These are phyloP conservation scores for Zootoca vivipara DNA, from an alignment of 2,113 vertebrate genomes.

Conservation along the genomic window DNA sequence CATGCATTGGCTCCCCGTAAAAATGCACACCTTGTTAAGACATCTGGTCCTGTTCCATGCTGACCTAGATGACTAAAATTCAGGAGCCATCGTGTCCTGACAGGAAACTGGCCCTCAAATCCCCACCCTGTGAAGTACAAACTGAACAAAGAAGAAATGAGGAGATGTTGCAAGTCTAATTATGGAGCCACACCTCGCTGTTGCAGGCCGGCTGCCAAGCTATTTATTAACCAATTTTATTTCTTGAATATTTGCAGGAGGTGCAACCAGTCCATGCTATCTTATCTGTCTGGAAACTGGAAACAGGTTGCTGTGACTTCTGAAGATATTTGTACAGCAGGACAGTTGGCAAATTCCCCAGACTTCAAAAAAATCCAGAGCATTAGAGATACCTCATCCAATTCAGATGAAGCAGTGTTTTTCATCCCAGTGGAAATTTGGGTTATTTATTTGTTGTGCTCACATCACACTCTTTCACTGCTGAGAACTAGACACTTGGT, in stretches of 20 bases:
- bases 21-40: neutral
- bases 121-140: neutral
- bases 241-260: conserved; percentile 70
- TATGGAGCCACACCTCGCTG: neutral
- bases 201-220: conserved; percentile 50
- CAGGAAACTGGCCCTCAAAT: too few species aligned
- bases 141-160: neutral
- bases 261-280: conserved; percentile 53
- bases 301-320: conserved; percentile 38
- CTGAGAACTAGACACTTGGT: too few species aligned
- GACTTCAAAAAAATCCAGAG: conserved; percentile 12
- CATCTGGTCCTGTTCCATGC: neutral
- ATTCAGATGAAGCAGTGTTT: fast-evolving
- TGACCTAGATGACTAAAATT: neutral
- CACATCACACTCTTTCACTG: neutral
- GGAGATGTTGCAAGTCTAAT: neutral
- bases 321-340: conserved; percentile 58
- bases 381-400: conserved; percentile 26
- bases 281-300: conserved; percentile 67
- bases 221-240: conserved; percentile 71
- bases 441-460: neutral
- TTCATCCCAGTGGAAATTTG: fast-evolving
- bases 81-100: neutral
- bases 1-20: neutral
- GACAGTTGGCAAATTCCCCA: conserved; percentile 5